Evolutionary conservation across 2,113 vertebrate species (phyloP).

Genomic region (Poeciliopsis prolifica): DNA sequence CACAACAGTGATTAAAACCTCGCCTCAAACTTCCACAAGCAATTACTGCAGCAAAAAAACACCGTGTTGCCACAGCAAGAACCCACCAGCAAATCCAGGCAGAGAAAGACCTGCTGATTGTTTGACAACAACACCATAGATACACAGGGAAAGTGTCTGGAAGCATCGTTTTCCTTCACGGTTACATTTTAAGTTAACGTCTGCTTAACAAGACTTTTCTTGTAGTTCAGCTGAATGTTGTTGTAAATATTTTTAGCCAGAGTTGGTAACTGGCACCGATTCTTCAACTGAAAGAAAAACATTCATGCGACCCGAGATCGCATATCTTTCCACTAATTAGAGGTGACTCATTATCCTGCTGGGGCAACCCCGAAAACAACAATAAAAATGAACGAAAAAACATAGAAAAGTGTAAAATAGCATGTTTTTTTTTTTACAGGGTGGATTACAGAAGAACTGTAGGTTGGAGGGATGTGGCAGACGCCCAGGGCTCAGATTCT

Average conservation of each 20-base stretch:
- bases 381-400: not conserved
- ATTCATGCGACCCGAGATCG: not conserved
- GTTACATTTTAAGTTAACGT: not conserved
- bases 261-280: not conserved
- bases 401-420: not conserved
- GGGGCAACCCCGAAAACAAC: not conserved
- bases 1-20: conserved; percentile 18
- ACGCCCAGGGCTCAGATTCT: too few species aligned
- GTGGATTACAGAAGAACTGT: not conserved
- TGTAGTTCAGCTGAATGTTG: not conserved
- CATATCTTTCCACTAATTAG: not conserved
- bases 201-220: not conserved
- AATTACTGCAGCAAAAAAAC: conserved; percentile 24
- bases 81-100: conserved; percentile 43
- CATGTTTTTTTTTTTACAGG: too few species aligned
- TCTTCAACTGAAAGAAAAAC: not conserved
- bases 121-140: not conserved
- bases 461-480: too few species aligned
- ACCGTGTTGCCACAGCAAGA: conserved; percentile 35
- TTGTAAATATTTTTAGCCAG: not conserved
- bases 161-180: not conserved
- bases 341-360: not conserved
- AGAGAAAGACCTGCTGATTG: conserved; percentile 4
- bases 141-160: not conserved
- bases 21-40: conserved; percentile 41